phyloP scores from a whole-genome alignment of 2,113 vertebrate genomes.

The Poeciliopsis prolifica region DNA sequence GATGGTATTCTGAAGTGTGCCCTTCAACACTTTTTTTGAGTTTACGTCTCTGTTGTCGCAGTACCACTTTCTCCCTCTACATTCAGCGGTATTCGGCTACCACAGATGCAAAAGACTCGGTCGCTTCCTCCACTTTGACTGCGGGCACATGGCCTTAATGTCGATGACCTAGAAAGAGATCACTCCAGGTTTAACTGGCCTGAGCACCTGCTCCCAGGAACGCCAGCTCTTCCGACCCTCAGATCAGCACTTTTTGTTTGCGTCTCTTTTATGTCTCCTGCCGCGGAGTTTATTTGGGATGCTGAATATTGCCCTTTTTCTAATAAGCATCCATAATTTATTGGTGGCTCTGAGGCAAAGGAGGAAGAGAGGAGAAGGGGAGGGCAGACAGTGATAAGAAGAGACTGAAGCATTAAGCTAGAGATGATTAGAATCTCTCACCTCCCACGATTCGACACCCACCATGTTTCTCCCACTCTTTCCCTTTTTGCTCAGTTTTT shows the following conservation, averaged over 20 bases:
- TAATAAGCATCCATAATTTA: conserved; percentile 84
- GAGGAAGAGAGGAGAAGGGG: conserved; percentile 28
- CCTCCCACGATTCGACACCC: conserved; percentile 59
- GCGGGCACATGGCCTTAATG: conserved; percentile 31
- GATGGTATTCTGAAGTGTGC: background rate
- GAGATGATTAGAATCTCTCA: conserved; percentile 59
- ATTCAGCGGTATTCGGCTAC: background rate
- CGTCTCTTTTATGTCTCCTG: conserved; percentile 68
- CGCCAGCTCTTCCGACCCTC: conserved; percentile 53
- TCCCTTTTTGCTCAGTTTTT: conserved; percentile 41
- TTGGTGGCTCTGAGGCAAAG: conserved; percentile 66
- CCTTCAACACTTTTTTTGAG: background rate
- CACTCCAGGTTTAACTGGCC: conserved; percentile 50
- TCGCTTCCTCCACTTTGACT: conserved; percentile 9
- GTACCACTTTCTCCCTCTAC: too few relatives aligned
- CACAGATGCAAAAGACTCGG: background rate
- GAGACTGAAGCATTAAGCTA: conserved; percentile 63
- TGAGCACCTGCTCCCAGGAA: conserved; percentile 49
- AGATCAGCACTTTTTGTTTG: conserved; percentile 73
- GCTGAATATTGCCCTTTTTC: conserved; percentile 82
- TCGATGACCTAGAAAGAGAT: conserved; percentile 61
- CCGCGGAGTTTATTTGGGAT: conserved; percentile 72
- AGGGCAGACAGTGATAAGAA: conserved; percentile 43
- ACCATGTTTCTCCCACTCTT: conserved; percentile 34
- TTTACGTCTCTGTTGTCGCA: too few relatives aligned